Base-by-base conservation (phyloP, 2,888 invertebrate species). In the Drosophila nr. medialis region DNA sequence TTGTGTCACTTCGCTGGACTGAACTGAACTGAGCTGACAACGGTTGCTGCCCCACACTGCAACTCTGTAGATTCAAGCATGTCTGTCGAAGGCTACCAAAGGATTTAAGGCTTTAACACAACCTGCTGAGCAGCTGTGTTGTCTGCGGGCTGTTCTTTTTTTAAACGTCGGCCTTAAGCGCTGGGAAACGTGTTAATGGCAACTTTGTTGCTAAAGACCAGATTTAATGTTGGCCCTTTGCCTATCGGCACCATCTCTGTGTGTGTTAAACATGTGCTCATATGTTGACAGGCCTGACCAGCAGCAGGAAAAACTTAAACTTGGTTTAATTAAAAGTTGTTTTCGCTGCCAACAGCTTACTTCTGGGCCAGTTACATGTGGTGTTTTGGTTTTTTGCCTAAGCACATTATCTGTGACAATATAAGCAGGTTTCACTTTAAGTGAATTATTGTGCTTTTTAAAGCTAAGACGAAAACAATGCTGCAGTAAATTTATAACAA, bases 321-420 rank as follows among this genome's bases (percentile, higher is more conserved):
- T 84, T 86, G 73, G 79, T 86, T 83, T 83, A 86, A 83, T 83
- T 83, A 83, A 83, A 83, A 86, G 64, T 86, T 83, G 64, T 66
- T 29, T 53, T 53, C 21, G n/a, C 45, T 45, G 45, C 21, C 45
- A 45, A 8, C 45, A 15, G 24, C 8, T n/a, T 11, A 1, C 11
- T 11, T 42, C 40, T 4, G 4, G 38, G 38, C 18, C 8, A 38
- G 38, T 38, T 18, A 38, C 18, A 38, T 38, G 18, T 38, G 4
- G 21, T 1, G 4, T 7, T 1, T 45, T 21, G 7, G 4, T 0
- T 7, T 21, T 45, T 21, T 7, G 15, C 7, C 13, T 21, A 8
- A 45, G 13, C 7, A 21, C 7, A 8, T 24, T 4, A 24, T 2
- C 4, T 21, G 15, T 45, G 24, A 15, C 24, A 13, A 15, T 21